Evolutionary conservation across 1,140 invertebrate genomes (phyloP), one percentile per base, ranked within the genome.

Genomic region (Atopsyche davidsoni): DNA sequence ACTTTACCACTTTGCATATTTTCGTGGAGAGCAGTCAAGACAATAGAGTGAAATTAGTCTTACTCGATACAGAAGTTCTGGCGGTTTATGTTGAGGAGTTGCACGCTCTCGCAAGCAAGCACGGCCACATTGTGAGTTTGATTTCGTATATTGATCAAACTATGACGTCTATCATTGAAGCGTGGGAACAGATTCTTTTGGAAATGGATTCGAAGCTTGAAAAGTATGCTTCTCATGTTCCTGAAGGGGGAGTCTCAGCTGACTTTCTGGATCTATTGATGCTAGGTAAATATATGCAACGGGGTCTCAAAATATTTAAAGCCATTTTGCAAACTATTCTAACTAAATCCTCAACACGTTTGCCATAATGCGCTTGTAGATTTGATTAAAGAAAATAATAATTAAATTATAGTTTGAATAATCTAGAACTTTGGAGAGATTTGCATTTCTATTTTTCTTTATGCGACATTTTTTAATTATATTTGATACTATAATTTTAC

Each of bases 151-250:
- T 90, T 19, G 80, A 80, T 24, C 79, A 82, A 57, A 87, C 87
- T 2, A 82, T 91, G 64, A 79, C 80, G 57, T 85, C 87, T n/a
- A 87, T 96, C 59, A 85, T 80, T 35, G 92, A 96, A 73, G 87
- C 90, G 0, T 96, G 92, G 90, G 93, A 96, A 71, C 92, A 90
- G 51, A 92, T 96, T 59, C 73, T 96, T 11, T 64, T 94, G 17
- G 93, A 96, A 75, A 90, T 97, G 80, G 92, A 97, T 67, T 84
- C 87, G 35, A 96, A 96, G 71, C 75, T 97, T 49, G 81, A 86
- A 6, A 83, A 85, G 52, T 96, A 94, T 78, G 89, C 89, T 21
- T 81, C 85, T 57, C 80, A 82, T 48, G 82, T 87, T 46, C 80
- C 81, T 31, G 79, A 83, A 62, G 87, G 87, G 17, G 84, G 82